These are phyloP conservation scores for Cacoxenus indagator DNA, from an alignment of 2,888 invertebrate genomes.

Conservation along the genomic window DNA sequence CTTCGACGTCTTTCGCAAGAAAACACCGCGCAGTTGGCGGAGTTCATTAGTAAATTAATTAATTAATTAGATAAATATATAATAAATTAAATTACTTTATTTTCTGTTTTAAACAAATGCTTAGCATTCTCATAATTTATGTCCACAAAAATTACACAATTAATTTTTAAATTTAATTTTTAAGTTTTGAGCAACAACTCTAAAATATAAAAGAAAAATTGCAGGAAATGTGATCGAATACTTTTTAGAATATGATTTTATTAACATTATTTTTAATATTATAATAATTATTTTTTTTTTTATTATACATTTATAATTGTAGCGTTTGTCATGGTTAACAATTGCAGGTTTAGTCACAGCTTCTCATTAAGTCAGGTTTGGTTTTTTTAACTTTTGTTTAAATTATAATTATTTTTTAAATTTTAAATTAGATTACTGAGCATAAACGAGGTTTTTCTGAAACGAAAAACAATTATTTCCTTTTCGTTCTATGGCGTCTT, in stretches of 20 bases:
- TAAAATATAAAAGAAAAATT: too few species aligned
- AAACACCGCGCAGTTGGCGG: constrained; percentile 63
- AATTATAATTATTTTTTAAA: constrained; percentile 21
- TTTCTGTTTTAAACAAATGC: too few species aligned
- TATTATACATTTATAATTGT: not conserved
- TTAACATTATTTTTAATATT: too few species aligned
- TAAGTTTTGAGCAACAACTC: too few species aligned
- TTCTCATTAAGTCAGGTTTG: constrained; percentile 16
- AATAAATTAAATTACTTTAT: not conserved
- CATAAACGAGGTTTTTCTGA: constrained; percentile 35
- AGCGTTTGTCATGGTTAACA: not conserved
- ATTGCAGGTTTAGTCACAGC: constrained; percentile 1
- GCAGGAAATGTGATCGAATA: too few species aligned
- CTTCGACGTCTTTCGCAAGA: constrained; percentile 55
- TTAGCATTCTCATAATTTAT: too few species aligned
- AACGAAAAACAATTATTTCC: constrained; percentile 40
- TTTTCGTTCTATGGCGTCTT: not conserved
- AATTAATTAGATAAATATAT: not conserved
- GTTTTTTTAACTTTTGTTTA: not conserved
- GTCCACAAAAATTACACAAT: too few species aligned
- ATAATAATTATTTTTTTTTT: not conserved
- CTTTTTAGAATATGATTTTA: too few species aligned
- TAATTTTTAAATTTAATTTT: too few species aligned
- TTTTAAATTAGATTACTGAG: not conserved
- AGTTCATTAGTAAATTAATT: not conserved